Base-by-base conservation (phyloP, 2,888 invertebrate genomes). In the Cerceris ruficornis region DNA sequence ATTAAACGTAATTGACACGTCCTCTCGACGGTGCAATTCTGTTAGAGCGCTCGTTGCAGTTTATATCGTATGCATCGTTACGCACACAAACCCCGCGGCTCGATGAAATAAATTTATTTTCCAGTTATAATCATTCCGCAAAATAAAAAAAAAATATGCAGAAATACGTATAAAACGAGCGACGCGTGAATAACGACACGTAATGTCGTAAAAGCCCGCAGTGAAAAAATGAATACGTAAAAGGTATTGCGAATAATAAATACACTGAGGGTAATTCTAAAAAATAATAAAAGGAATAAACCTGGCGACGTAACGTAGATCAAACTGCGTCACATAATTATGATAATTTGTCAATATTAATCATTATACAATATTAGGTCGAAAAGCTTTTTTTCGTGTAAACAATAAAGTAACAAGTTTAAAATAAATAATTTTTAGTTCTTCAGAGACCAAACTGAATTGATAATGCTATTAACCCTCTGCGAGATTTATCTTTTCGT, bases 1-100 rank as follows among this genome's bases (percentile, higher is more conserved):
- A 81, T 81, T 81, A 81, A 81, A 55, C 55, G 76, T 85, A 83
- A 84, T 78, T 81, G 83, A 85, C 83, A 71, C 59, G 58, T 85
- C 71, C 62, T 58, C 61, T 15, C 55, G 54, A 66, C 62, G 42
- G 58, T 62, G 68, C 70, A 71, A 76, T 71, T 69, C 74, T 68
- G 60, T 39, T 68, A 62, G 62, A 52, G 55, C 61, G 7, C 42
- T 60, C 60, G 57, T 14, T 60, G 64, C 72, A 72, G 66, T 76
- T 76, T 62, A 67, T 65, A 57, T 67, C 62, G 67, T 67, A 73
- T 65, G 70, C 80, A 67, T 71, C 71, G 69, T 59, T 71, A 62
- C 61, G 62, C 69, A 50, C 9, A 17, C 11, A 2, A n/a, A 39
- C 7, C 42, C 41, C 28, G 60, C n/a, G n/a, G n/a, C 46, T n/a